Percentiles rank a stretch among this genome's conserved stretches.
phyloP scores from a whole-genome alignment of 2,888 invertebrate species.

The Troides helena region DNA sequence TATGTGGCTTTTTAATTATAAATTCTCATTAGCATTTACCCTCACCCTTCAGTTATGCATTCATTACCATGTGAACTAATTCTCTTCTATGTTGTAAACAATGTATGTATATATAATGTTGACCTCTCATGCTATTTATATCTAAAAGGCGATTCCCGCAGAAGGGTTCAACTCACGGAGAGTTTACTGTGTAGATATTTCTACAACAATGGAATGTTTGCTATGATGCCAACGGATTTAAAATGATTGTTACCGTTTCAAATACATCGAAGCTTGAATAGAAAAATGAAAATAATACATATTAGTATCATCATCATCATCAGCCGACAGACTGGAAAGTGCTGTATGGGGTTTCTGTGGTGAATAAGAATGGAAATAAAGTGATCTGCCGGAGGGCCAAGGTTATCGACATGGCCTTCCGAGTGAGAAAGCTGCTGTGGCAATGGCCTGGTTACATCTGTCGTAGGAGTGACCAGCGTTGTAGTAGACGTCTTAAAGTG shows the following conservation, averaged over 20 bases:
- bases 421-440: too few species aligned
- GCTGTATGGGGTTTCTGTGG: too few species aligned
- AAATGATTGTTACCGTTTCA: not conserved
- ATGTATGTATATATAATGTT: not conserved
- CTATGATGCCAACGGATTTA: not conserved
- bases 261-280: not conserved
- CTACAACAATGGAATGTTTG: not conserved
- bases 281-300: not conserved
- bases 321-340: too few species aligned
- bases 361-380: too few species aligned
- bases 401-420: too few species aligned
- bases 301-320: not conserved
- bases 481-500: too few species aligned
- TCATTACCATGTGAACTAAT: not conserved
- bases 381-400: too few species aligned
- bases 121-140: not conserved
- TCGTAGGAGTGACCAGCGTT: too few species aligned
- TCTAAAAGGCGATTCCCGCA: not conserved
- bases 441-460: too few species aligned
- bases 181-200: not conserved
- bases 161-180: not conserved
- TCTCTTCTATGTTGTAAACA: not conserved
- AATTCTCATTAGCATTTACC: not conserved
- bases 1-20: not conserved
- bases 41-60: not conserved